Conservation (phyloP, 2,113 vertebrate species). For the Todiramphus saurophagus region DNA sequence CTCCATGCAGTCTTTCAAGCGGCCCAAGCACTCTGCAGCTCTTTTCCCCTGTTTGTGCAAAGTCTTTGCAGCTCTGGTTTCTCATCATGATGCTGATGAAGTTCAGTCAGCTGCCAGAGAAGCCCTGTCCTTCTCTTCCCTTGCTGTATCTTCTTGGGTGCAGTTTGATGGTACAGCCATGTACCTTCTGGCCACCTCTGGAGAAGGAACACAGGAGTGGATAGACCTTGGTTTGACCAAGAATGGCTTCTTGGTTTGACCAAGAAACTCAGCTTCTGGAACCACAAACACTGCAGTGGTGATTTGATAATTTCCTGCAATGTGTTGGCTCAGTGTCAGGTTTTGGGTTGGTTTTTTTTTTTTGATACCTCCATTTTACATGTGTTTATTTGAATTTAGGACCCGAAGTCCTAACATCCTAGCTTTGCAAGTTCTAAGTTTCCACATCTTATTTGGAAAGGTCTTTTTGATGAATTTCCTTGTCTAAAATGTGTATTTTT, state of each 20-base stretch:
- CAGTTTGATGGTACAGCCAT: background rate
- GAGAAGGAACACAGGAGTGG: background rate
- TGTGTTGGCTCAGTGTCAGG: background rate
- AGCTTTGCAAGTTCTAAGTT: background rate
- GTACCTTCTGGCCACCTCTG: background rate
- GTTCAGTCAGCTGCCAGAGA: rapidly evolving
- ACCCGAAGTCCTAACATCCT: background rate
- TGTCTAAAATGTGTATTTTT: background rate
- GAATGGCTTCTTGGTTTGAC: background rate
- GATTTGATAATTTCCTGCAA: background rate
- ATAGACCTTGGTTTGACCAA: background rate
- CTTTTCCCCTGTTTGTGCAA: background rate
- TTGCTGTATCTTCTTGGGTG: background rate
- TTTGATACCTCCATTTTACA: background rate
- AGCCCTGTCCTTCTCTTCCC: background rate
- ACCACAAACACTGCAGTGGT: background rate
- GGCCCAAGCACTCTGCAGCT: background rate
- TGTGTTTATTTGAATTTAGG: background rate
- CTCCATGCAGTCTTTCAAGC: background rate
- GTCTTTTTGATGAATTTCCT: background rate
- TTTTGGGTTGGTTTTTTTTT: too few species aligned
- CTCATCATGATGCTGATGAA: background rate
- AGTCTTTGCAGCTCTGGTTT: background rate
- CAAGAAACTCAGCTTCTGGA: background rate
- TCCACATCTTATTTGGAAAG: background rate